Evolutionary conservation across 2,888 invertebrate species (phyloP), one percentile per base, ranked within the genome.

Genomic region (Azorinus chamasolen): DNA sequence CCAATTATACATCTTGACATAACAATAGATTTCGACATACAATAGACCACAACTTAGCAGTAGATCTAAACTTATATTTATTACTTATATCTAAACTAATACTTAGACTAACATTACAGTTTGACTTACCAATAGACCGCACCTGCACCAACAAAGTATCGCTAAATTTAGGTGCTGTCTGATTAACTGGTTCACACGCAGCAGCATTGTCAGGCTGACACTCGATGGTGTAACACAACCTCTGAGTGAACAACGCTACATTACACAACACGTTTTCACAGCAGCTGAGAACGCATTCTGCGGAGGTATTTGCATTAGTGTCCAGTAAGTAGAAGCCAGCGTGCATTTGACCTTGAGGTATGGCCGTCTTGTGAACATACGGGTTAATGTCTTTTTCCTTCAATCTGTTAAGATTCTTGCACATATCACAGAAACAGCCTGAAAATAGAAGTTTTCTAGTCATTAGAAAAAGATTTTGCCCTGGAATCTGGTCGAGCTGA

Each of bases 201-300:
- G 63, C 22, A 16, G 16, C 20, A 22, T 64, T 46, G 5, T 27
- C 46, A 8, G 43, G 46, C 25, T 61, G 48, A 62, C 79, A 80
- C 51, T 74, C 69, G 1, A 80, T 80, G 0, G 58, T 68, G 53
- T 59, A 80, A 48, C 79, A 80, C 25, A 61, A 61, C 4, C 58
- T 32, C 14, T 62, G 63, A 6, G 79, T 75, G 24, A 61, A 80
- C 75, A 75, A 80, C 4, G 79, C 79, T 12, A 80, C 53, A 48
- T 80, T 80, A 69, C 79, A 80, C 46, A 72, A 46, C 4, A 58
- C 48, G 20, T 70, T 76, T 3, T 61, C 64, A 48, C 79, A 80
- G 48, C 79, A 80, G 20, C 76, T 76, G 8, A 75, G 18, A 1
- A 80, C 37, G 37, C 79, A 80, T 18, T 51, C 27, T 0, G 79